Evolutionary conservation across 2,797 vertebrate species (phyloP).

Genomic region (Tenualosa ilisha): DNA sequence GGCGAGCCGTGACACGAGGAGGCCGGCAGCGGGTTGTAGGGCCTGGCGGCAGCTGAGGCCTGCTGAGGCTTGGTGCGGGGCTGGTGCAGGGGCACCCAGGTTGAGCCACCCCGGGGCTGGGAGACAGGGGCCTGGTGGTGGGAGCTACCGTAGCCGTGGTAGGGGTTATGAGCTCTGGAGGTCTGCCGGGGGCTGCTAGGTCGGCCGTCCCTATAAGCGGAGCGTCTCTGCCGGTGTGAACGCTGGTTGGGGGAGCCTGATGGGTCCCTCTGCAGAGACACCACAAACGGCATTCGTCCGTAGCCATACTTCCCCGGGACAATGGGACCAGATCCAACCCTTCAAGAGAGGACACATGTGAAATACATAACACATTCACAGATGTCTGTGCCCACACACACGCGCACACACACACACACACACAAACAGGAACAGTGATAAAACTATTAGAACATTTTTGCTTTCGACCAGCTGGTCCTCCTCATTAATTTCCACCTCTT

Average conservation of each 20-base stretch:
- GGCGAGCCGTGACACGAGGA: slow-evolving; percentile 74
- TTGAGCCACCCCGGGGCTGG: slow-evolving; percentile 59
- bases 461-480: not conserved
- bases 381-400: not conserved
- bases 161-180: slow-evolving; percentile 52
- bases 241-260: slow-evolving; percentile 57
- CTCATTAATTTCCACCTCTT: not conserved
- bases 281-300: slow-evolving; percentile 82
- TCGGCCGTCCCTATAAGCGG: slow-evolving; percentile 50
- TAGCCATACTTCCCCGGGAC: slow-evolving; percentile 88
- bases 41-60: slow-evolving; percentile 58
- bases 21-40: slow-evolving; percentile 60
- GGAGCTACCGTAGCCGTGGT: not conserved
- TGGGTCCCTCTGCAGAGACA: slow-evolving; percentile 78
- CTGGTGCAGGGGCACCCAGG: slow-evolving; percentile 78
- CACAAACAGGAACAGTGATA: not conserved
- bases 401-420: not conserved
- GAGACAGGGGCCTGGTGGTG: slow-evolving; percentile 60
- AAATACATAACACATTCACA: not conserved
- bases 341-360: slow-evolving; percentile 65
- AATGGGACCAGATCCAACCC: slow-evolving; percentile 67
- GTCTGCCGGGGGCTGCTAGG: slow-evolving; percentile 49
- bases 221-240: slow-evolving; percentile 72
- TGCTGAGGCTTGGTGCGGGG: slow-evolving; percentile 60
- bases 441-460: no score